These are phyloP conservation scores for Apodemia hepburni DNA, from an alignment of 2,888 invertebrate genomes.

Conservation along the genomic window DNA sequence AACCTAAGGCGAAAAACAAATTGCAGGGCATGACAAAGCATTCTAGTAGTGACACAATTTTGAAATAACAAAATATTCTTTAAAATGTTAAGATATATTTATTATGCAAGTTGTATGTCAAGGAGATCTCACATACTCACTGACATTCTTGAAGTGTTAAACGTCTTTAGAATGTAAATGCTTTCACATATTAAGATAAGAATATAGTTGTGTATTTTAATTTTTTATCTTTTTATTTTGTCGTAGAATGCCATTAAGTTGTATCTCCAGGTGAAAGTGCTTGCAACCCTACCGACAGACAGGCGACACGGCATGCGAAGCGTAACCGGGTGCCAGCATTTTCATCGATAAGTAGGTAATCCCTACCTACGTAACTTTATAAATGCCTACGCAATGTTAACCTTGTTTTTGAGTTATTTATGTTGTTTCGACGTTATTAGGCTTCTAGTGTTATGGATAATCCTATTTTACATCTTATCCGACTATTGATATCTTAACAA, in stretches of 20 bases:
- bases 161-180: no score
- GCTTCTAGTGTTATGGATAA: neutral
- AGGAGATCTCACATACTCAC: no score
- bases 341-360: constrained; percentile 53
- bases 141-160: no score
- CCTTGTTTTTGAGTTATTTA: constrained; percentile 14
- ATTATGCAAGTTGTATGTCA: no score
- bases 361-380: constrained; percentile 33
- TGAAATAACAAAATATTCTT: no score
- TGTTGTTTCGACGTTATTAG: constrained; percentile 5
- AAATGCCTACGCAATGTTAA: constrained; percentile 14
- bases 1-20: no score
- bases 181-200: no score
- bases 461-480: constrained; percentile 10
- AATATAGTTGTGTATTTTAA: no score
- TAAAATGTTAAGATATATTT: no score
- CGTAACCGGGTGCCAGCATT: constrained; percentile 33
- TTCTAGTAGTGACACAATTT: no score
- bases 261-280: neutral
- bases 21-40: no score
- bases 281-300: constrained; percentile 28
- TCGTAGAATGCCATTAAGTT: neutral
- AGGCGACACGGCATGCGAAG: constrained; percentile 48
- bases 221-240: neutral
- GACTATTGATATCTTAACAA: neutral